Conservation (phyloP, 2,888 invertebrate genomes). For the Tetheella fluctuosa region DNA sequence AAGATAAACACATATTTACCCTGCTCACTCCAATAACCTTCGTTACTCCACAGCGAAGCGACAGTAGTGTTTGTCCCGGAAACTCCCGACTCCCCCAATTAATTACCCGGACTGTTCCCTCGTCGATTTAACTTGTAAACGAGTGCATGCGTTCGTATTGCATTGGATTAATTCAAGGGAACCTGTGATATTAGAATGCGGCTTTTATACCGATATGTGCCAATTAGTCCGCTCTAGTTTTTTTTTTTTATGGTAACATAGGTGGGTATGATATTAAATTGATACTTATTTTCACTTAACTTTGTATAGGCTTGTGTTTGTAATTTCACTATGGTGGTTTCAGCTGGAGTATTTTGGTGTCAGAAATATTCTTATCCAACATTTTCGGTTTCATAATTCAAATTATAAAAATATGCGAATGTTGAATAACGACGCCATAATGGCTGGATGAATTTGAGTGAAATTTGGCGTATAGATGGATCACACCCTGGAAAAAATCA, state of each 20-base stretch:
- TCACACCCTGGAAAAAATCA: too few species aligned
- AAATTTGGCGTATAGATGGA: too few species aligned
- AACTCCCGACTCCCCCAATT: slow-evolving; percentile 63
- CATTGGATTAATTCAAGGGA: slow-evolving; percentile 28
- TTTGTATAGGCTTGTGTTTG: too few species aligned
- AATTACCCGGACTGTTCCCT: slow-evolving; percentile 62
- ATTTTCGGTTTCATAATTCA: too few species aligned
- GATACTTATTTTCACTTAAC: too few species aligned
- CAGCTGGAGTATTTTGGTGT: too few species aligned
- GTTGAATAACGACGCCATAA: too few species aligned
- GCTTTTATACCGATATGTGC: slow-evolving; percentile 6
- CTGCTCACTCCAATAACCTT: slow-evolving; percentile 16
- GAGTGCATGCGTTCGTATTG: slow-evolving; percentile 50
- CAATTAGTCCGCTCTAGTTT: slow-evolving; percentile 7
- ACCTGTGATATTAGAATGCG: slow-evolving; percentile 17
- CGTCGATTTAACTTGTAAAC: slow-evolving; percentile 78
- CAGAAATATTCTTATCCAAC: too few species aligned
- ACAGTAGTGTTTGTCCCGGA: slow-evolving; percentile 62
- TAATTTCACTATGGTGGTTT: too few species aligned
- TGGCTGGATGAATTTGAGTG: too few species aligned
- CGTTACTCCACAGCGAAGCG: slow-evolving; percentile 33
- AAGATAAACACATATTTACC: too few species aligned
- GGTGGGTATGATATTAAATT: neutral
- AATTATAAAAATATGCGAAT: too few species aligned
- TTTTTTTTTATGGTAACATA: neutral